Evolutionary conservation across 2,888 invertebrate genomes (phyloP), one percentile per base, ranked within the genome.

Genomic region (Troides aeacus): DNA sequence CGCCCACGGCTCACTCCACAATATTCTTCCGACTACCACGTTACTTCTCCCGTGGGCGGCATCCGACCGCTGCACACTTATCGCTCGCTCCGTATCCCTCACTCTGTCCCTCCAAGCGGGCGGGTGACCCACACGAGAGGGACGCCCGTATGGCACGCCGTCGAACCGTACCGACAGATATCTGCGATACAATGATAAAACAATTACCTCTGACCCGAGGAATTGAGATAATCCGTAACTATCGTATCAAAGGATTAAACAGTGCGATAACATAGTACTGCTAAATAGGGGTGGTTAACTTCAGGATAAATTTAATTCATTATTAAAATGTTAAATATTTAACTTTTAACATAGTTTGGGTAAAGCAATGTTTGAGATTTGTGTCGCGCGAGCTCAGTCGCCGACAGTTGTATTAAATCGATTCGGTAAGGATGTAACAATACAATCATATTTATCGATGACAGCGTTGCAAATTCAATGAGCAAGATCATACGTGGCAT

Each of bases 131-230:
- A 81, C 71, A 74, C 62, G 82, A 87, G 72, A 65, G 81, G 77
- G 86, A 86, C 74, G 70, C 75, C 73, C 65, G 62, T 75, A 74
- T 76, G 75, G 75, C 74, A 71, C 70, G 72, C 75, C 73, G 76
- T 74, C 74, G 76, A 76, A 76, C 74, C 74, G 73, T 75, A 74
- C 73, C 73, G 73, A 72, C 75, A 75, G 76, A 78, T 76, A 79
- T 82, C 82, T 82, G 79, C 79, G 80, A 83, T 80, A 77, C 77
- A 76, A 78, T 78, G 83, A 84, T 86, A 86, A 84, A 85, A 83
- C 81, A 77, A 83, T 84, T 84, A 86, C 86, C 83, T 86, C 79
- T 87, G 86, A 88, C 86, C 87, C 79, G 75, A 73, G 68, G 75
- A 78, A 77, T 76, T 78, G 71, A 69, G 72, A 74, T 74, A 72